Evolutionary conservation across 2,797 vertebrate species (phyloP), one percentile per base, ranked within the genome.

Genomic region (Vespertilio murinus): DNA sequence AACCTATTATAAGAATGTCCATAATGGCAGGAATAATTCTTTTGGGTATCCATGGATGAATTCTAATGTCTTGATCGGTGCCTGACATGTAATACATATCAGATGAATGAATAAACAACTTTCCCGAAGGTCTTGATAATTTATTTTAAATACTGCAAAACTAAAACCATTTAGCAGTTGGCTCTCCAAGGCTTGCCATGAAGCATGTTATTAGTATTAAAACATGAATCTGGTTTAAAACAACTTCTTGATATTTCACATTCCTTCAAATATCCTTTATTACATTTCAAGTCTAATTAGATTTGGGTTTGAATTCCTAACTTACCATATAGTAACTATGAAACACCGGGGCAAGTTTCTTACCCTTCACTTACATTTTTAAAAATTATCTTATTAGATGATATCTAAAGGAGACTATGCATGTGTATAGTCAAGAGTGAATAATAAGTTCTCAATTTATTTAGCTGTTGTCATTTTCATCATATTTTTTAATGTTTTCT

Each of bases 81-180:
- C 3, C 20, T 94, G 42, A 8, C n/a, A 16, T 90, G 11, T 88
- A 83, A 59, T 83, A 90, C 81, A 30, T 92, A 79, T 45, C 6
- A 78, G 30, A 47, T 70, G 30, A 67, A 20, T 78, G n/a, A 79
- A 23, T 85, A 47, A 40, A 35, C 42, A 65, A 69, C 16, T 69
- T 78, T 64, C n/a, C 9, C 2, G 20, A n/a, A 61, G 33, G 22
- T 59, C 25, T 82, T 85, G 64, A 56, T 42, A 23, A 61, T 42
- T 83, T 91, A 45, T 73, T 80, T 79, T 92, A 33, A 64, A 84
- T 85, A 6, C 22, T 79, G 33, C 70, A 67, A 94, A 92, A 40
- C 18, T 92, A 54, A 52, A 70, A 8, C 6, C 13, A 23, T 80
- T 90, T 80, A 85, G 7, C 16, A 64, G 13, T 67, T 56, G 5